These are phyloP conservation scores for Isichthys henryi DNA, from an alignment of 2,113 vertebrate species.

Conservation along the genomic window DNA sequence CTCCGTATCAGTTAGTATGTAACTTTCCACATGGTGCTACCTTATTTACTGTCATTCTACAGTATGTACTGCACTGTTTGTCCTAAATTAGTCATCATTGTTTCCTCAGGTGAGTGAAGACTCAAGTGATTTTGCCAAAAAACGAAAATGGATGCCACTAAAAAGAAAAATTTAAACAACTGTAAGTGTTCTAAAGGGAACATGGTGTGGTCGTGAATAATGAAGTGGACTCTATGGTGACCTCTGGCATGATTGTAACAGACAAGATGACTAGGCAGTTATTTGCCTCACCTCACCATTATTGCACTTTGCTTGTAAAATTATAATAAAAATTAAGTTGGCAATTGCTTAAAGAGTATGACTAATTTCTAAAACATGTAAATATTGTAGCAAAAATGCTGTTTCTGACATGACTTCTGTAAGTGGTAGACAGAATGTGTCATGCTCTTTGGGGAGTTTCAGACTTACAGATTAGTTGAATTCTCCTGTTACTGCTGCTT, in stretches of 20 bases:
- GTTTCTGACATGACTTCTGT: neutral
- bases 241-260: neutral
- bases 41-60: neutral
- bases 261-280: neutral
- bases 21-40: slow-evolving; percentile 28
- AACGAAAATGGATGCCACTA: slow-evolving; percentile 41
- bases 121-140: slow-evolving; percentile 44
- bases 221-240: slow-evolving; percentile 11
- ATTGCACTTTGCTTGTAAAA: neutral
- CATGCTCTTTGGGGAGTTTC: neutral
- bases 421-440: neutral
- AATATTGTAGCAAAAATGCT: neutral
- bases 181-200: neutral
- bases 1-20: slow-evolving; percentile 58
- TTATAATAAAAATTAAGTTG: slow-evolving; percentile 4
- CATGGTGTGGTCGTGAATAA: neutral
- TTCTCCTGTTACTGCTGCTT: neutral
- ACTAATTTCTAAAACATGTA: neutral
- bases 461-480: neutral
- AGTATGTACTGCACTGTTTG: neutral
- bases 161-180: slow-evolving; percentile 31
- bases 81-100: neutral
- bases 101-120: slow-evolving; percentile 48
- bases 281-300: neutral
- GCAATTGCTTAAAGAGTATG: neutral